Evolutionary conservation across 2,797 vertebrate species (phyloP), one percentile per base, ranked within the genome.

Genomic region (Gadopsis bispinosus): DNA sequence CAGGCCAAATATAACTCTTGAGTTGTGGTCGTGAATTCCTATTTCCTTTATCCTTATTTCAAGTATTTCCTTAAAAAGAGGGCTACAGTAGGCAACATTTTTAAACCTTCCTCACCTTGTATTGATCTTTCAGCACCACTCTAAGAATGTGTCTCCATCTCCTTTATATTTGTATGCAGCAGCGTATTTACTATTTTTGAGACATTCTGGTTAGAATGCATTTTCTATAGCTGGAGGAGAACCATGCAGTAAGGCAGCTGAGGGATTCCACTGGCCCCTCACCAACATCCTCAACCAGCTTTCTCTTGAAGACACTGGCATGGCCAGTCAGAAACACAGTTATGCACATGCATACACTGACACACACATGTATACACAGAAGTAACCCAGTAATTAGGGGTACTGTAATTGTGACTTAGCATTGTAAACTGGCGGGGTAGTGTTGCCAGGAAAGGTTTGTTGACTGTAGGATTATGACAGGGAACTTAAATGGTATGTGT

Each of bases 381-480:
- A 90, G 87, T 91, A 83, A 87, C 83, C 89, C 82, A 63, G 89
- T 86, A 91, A 93, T 93, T 93, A 88, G 79, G 69, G 86, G 69
- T 60, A 69, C 85, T 83, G 83, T 91, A 92, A 93, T 93, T 92
- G 90, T 79, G 87, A 88, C 90, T 84, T 91, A 82, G 89, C 88
- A 80, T 88, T 88, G 84, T 91, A 91, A 91, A 92, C 81, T 83
- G 78, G 75, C 80, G 14, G 80, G 51, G 68, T 90, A 66, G 68
- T 79, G 87, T 93, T 92, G 86, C 91, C 90, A 91, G 73, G 87
- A 87, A 92, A 91, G 87, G 83, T 87, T 89, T 90, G 90, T 92
- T 91, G 89, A 93, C 91, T 84, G 77, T 79, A 69, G 76, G 76
- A 85, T 90, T 90, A 91, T 93, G 81, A 91, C 84, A 83, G 88